Evolutionary conservation across 2,888 invertebrate species (phyloP), one percentile per base, ranked within the genome.

Genomic region (Lacanobia oleracea): DNA sequence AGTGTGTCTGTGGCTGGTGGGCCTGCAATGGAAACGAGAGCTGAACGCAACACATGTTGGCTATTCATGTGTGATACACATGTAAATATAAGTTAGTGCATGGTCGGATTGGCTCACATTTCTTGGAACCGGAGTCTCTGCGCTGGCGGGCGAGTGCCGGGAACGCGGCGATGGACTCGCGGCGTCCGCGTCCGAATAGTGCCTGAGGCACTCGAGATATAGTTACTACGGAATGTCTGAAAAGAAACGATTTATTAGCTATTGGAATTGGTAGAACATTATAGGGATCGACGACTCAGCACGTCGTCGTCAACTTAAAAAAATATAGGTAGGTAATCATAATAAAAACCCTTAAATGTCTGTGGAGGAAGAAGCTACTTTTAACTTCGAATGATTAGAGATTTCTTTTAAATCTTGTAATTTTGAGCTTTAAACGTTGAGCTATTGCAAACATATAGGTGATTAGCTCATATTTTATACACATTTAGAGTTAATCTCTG

Each of bases 161-260:
- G 89, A 97, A 98, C 1, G 98, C 98, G 5, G 98, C 98, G 66
- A 98, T 97, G 21, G 98, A 98, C 92, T 98, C 98, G 18, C 98
- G 97, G 0, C 98, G 97, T 70, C 97, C 97, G 21, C 98, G 97
- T 0, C 98, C 98, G 86, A 98, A 98, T 6, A 98, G 92, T 1
- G 97, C 97, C 60, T 97, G 96, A 4, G 98, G 98, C 65, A 98
- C 98, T 92, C 97, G 97, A 0, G 98, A 98, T 88, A 98, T 98
- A 82, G 98, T 98, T 27, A 98, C 98, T 59, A 98, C 98, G 70
- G 98, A 98, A 94, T 98, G 98, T 84, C 98, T 97, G 94, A 16
- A 91, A 91, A 66, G 14, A 80, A 71, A 78, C 5, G 8, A 40
- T 64, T 16, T n/a, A 14, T 66, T 21, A 75, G 59, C 9, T 21